These are phyloP conservation scores for Eupithecia pulchellata DNA, from an alignment of 2,888 invertebrate species.

Conservation along the genomic window DNA sequence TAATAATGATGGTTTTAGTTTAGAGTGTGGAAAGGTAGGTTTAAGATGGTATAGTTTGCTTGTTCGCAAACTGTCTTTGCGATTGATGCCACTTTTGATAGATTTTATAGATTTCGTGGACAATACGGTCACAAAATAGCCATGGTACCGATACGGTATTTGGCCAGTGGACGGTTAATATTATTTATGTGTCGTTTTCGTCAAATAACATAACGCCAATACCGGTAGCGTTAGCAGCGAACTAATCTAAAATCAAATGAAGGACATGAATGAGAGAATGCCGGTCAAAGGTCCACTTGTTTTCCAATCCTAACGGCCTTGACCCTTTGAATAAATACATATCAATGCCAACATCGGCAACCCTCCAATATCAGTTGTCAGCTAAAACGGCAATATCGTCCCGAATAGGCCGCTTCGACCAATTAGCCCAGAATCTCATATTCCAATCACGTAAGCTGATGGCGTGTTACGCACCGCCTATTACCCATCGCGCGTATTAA, in stretches of 20 bases:
- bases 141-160: neutral
- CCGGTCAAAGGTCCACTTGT: slow-evolving; percentile 25
- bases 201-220: neutral
- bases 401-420: slow-evolving; percentile 46
- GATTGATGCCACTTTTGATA: neutral
- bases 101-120: neutral
- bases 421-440: slow-evolving; percentile 59
- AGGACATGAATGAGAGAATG: slow-evolving; percentile 17
- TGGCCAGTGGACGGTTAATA: neutral
- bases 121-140: neutral
- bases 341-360: slow-evolving; percentile 34
- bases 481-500: slow-evolving; percentile 58
- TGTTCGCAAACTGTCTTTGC: neutral
- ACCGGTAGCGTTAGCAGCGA: neutral
- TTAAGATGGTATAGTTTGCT: neutral
- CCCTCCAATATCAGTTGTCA: slow-evolving; percentile 43
- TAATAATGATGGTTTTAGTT: neutral
- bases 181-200: neutral
- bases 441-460: slow-evolving; percentile 65
- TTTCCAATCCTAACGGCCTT: slow-evolving; percentile 42
- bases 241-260: neutral
- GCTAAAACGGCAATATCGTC: slow-evolving; percentile 44
- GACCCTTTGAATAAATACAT: slow-evolving; percentile 46
- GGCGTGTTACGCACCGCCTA: slow-evolving; percentile 56
- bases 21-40: neutral